Conservation (phyloP, 2,888 invertebrate species). For the Pheosia gnoma region DNA sequence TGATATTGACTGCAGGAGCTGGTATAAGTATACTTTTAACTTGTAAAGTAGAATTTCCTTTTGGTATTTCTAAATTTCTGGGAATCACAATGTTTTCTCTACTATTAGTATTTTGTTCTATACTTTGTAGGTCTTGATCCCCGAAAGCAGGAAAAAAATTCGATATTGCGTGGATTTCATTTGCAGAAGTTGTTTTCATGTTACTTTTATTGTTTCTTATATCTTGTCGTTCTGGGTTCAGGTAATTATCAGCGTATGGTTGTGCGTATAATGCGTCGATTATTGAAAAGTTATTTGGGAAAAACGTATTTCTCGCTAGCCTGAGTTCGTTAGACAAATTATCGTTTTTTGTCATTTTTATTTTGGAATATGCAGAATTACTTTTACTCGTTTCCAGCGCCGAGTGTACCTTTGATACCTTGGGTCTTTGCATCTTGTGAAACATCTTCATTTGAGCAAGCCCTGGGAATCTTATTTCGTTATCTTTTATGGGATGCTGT, state of each 20-base stretch:
- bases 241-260: conserved; percentile 22
- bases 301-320: conserved; percentile 46
- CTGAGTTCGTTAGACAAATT: conserved; percentile 48
- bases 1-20: conserved; percentile 15
- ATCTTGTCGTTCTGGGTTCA: conserved; percentile 29
- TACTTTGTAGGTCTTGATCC: conserved; percentile 41
- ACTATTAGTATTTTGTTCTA: conserved; percentile 39
- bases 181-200: conserved; percentile 40
- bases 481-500: conserved; percentile 6
- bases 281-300: neutral
- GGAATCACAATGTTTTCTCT: conserved; percentile 51
- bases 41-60: conserved; percentile 38
- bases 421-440: conserved; percentile 56
- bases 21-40: conserved; percentile 48
- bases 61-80: conserved; percentile 16
- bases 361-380: conserved; percentile 47
- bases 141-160: conserved; percentile 57
- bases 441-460: conserved; percentile 51
- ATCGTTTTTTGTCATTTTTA: conserved; percentile 40
- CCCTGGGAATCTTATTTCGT: conserved; percentile 47
- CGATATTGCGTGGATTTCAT: conserved; percentile 25
- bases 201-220: conserved; percentile 8
- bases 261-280: conserved; percentile 4
- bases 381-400: conserved; percentile 47
- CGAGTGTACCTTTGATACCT: conserved; percentile 58